phyloP scores from a whole-genome alignment of 1,140 invertebrate genomes.

The Bombyx mori region DNA sequence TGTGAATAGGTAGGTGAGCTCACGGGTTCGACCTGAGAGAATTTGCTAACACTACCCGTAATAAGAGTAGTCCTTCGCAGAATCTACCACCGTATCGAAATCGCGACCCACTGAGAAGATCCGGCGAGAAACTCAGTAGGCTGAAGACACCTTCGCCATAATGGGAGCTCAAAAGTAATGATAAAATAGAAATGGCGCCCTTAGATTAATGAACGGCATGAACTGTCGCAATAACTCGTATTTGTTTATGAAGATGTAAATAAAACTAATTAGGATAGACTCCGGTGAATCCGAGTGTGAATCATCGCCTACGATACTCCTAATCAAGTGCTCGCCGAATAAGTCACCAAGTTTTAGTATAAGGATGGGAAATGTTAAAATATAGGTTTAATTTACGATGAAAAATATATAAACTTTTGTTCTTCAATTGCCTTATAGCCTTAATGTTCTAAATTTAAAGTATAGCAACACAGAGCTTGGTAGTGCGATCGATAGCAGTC shows the following conservation, averaged over 20 bases:
- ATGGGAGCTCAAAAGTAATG: no score
- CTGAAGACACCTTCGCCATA: no score
- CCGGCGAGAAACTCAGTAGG: no score
- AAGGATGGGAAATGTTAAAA: constrained; percentile 9
- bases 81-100: no score
- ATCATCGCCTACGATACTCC: constrained; percentile 26
- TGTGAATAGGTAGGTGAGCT: no score
- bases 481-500: no score
- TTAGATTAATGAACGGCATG: neutral
- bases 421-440: neutral
- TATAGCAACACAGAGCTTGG: no score
- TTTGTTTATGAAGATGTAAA: constrained; percentile 14
- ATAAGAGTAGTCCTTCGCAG: no score
- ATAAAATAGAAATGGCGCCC: neutral
- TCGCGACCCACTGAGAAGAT: no score
- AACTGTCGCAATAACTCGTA: constrained; percentile 5
- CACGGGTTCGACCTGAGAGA: no score
- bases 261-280: constrained; percentile 31
- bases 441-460: no score
- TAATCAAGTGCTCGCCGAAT: constrained; percentile 30
- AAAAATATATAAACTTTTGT: neutral
- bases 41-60: no score
- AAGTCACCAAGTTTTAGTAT: constrained; percentile 15
- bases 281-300: constrained; percentile 22
- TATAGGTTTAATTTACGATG: neutral